A percentile compares a stretch with the other conserved stretches of the same genome.
phyloP scores from a whole-genome alignment of 2,797 vertebrate genomes.

The Rallus crepitans region DNA sequence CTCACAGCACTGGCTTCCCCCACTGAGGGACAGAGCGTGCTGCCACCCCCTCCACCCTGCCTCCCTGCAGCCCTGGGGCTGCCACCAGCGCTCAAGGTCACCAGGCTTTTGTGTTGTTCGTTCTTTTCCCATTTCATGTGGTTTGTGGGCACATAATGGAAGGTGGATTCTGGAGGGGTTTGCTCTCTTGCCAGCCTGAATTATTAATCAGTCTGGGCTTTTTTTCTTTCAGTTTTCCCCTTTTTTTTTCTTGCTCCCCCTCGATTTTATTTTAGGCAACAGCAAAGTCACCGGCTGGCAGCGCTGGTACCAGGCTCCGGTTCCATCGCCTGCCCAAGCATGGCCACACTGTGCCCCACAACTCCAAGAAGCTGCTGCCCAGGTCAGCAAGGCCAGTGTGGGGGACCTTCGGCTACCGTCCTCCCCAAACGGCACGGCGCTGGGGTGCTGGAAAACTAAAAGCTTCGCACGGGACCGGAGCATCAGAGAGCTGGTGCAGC shows the following conservation, averaged over 20 bases:
- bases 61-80: not conserved
- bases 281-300: not conserved
- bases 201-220: constrained; percentile 30
- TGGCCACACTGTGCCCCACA: not conserved
- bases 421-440: rapidly evolving
- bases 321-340: rapidly evolving
- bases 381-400: not conserved
- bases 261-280: constrained; percentile 1
- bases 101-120: not conserved
- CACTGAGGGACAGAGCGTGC: rapidly evolving
- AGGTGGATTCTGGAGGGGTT: constrained; percentile 57
- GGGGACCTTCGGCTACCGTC: not conserved
- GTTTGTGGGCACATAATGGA: constrained; percentile 64
- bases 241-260: rapidly evolving
- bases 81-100: not conserved
- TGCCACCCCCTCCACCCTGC: not conserved
- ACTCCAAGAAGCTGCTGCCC: not conserved
- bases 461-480: rapidly evolving
- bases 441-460: not conserved
- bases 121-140: constrained; percentile 52
- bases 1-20: rapidly evolving
- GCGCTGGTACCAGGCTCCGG: rapidly evolving
- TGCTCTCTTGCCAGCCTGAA: constrained; percentile 54
- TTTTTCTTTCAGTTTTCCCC: not conserved
- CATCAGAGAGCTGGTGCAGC: not conserved